Conservation (phyloP, 2,888 invertebrate genomes). For the Sphaeridia pumilis region DNA sequence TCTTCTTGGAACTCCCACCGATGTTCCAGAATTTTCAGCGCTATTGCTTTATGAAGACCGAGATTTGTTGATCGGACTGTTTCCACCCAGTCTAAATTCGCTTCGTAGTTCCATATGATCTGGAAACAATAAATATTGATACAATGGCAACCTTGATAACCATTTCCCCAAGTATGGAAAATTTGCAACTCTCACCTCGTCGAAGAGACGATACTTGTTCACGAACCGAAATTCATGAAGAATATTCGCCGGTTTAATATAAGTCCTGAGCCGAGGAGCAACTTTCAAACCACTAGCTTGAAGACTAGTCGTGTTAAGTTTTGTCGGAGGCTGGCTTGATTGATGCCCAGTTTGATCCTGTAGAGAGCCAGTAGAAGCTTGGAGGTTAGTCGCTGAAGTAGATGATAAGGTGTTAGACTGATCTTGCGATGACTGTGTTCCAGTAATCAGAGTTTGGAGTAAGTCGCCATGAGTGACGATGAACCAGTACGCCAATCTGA, state of each 20-base stretch:
- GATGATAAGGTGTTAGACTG: neutral
- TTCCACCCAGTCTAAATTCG: constrained; percentile 31
- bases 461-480: constrained; percentile 29
- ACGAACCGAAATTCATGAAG: constrained; percentile 35
- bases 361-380: neutral
- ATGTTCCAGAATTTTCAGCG: constrained; percentile 26
- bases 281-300: constrained; percentile 21
- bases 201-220: constrained; percentile 33
- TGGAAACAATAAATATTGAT: constrained; percentile 11
- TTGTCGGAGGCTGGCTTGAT: neutral
- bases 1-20: constrained; percentile 32
- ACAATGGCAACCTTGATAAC: neutral
- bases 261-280: constrained; percentile 29
- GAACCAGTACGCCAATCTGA: constrained; percentile 33
- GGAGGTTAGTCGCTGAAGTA: constrained; percentile 4
- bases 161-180: neutral
- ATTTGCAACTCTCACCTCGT: constrained; percentile 26
- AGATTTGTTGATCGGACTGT: constrained; percentile 28
- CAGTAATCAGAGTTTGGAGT: constrained; percentile 27
- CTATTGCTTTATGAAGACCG: constrained; percentile 29
- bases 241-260: constrained; percentile 20
- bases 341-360: neutral
- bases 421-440: constrained; percentile 7
- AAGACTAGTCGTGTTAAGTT: neutral
- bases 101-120: constrained; percentile 28